Conservation (phyloP, 2,113 vertebrate species). For the Eubucco bourcierii region DNA sequence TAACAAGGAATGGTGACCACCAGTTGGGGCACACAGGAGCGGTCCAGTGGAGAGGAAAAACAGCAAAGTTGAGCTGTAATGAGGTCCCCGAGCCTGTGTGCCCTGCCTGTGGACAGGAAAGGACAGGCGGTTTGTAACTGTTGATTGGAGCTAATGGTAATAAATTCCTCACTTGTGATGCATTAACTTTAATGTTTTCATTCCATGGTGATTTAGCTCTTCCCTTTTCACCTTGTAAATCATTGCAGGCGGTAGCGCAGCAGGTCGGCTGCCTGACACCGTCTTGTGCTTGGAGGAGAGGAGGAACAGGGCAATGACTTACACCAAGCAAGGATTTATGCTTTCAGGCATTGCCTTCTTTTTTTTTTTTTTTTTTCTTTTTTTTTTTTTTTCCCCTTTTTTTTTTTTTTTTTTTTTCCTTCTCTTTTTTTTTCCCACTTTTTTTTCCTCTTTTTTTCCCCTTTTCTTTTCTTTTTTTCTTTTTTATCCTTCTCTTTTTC, state of each 20-base stretch:
- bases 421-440: not conserved
- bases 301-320: conserved; percentile 29
- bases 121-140: conserved; percentile 78
- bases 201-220: conserved; percentile 77
- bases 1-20: conserved; percentile 75
- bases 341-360: not conserved
- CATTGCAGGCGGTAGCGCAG: conserved; percentile 59
- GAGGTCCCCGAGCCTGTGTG: conserved; percentile 67
- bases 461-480: no score
- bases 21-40: conserved; percentile 67
- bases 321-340: not conserved
- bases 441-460: not conserved
- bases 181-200: conserved; percentile 78
- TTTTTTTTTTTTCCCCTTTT: no score
- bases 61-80: conserved; percentile 70
- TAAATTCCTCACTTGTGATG: conserved; percentile 78
- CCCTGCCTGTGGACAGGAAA: conserved; percentile 76
- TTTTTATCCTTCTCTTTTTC: no score
- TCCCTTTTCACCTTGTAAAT: conserved; percentile 74
- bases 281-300: conserved; percentile 58
- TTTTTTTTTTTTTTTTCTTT: no score
- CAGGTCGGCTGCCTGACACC: conserved; percentile 59
- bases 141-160: conserved; percentile 79
- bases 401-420: conserved; percentile 21
- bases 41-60: conserved; percentile 46